phyloP scores from a whole-genome alignment of 2,113 vertebrate genomes.

The Ammodytes dubius region DNA sequence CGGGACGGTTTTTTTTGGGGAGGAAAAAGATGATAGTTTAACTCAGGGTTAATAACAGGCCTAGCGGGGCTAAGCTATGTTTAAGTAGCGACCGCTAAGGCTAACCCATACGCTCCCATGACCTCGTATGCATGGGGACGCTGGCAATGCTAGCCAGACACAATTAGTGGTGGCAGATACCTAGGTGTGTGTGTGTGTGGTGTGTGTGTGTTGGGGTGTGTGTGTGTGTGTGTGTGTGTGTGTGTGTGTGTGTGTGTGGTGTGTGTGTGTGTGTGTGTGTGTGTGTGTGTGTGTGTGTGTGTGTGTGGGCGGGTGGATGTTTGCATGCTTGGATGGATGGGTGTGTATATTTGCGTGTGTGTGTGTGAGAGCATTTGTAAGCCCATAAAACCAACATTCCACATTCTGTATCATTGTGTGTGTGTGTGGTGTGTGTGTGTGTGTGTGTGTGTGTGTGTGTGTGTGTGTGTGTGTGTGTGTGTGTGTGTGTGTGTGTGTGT shows the following conservation, averaged over 20 bases:
- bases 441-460: not conserved
- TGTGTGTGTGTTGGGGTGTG: slow-evolving; percentile 51
- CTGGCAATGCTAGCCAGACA: slow-evolving; percentile 68
- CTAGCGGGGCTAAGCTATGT: slow-evolving; percentile 78
- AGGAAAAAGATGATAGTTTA: slow-evolving; percentile 87
- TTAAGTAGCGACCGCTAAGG: slow-evolving; percentile 81
- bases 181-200: slow-evolving; percentile 64
- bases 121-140: slow-evolving; percentile 73
- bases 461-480: slow-evolving; percentile 9
- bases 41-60: slow-evolving; percentile 91
- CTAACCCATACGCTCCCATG: slow-evolving; percentile 77
- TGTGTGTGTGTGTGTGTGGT: slow-evolving; percentile 32
- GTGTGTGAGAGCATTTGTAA: slow-evolving; percentile 43
- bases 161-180: slow-evolving; percentile 80
- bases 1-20: slow-evolving; percentile 80
- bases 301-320: not conserved
- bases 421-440: slow-evolving; percentile 47
- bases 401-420: slow-evolving; percentile 65
- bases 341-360: slow-evolving; percentile 10
- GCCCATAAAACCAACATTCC: slow-evolving; percentile 67
- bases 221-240: slow-evolving; percentile 43
- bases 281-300: slow-evolving; percentile 41
- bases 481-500: not conserved
- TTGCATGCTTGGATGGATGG: slow-evolving; percentile 4
- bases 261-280: slow-evolving; percentile 27